Percentiles rank a stretch among this genome's conserved stretches.
These are phyloP conservation scores for Dinomys branickii DNA, from an alignment of 2,113 vertebrate genomes.

Conservation along the genomic window DNA sequence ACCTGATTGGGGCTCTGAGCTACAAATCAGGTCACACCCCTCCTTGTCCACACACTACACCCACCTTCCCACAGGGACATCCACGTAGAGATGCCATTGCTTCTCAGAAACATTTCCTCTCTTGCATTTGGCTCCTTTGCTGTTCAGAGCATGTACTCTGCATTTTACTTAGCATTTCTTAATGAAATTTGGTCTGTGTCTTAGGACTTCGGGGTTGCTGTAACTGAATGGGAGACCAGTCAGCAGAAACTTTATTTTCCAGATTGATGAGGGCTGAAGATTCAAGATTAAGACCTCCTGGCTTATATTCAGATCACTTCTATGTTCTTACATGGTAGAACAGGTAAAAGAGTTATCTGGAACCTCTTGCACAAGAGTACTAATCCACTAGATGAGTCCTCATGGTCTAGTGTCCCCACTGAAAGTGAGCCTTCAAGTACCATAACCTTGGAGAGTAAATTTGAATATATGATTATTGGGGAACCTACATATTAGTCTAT, in stretches of 20 bases:
- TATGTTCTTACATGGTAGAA: not conserved
- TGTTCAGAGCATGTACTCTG: not conserved
- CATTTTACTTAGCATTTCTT: not conserved
- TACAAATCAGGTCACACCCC: not conserved
- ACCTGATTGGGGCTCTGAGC: not conserved
- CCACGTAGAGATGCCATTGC: not conserved
- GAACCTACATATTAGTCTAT: not conserved
- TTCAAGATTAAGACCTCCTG: not conserved
- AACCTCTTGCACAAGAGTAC: not conserved
- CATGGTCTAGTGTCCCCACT: not conserved
- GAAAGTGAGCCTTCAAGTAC: not conserved
- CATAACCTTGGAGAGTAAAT: not conserved
- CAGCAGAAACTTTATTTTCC: not conserved
- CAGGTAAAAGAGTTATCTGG: not conserved
- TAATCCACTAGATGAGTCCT: not conserved
- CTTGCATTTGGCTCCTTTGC: rapidly evolving
- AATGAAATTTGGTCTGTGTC: not conserved
- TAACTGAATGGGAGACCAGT: not conserved
- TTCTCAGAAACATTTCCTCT: not conserved
- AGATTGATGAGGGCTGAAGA: not conserved
- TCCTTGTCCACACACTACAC: not conserved
- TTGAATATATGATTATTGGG: not conserved
- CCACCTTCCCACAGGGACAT: not conserved
- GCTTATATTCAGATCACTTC: not conserved
- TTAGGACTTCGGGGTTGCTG: not conserved